These are phyloP conservation scores for Sarcophaga carnaria DNA, from an alignment of 2,888 invertebrate genomes.

Conservation along the genomic window DNA sequence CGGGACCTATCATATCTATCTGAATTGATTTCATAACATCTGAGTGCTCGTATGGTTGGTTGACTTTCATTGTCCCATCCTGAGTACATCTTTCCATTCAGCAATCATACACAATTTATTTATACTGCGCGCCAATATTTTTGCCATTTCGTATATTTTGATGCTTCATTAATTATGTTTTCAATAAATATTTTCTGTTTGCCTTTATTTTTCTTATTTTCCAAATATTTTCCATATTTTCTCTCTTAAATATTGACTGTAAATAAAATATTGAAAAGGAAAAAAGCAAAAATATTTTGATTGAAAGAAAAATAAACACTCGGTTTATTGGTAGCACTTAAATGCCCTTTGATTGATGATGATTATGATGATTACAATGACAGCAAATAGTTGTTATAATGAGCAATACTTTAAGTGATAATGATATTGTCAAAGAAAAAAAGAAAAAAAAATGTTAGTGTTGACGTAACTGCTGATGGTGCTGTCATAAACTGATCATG, in stretches of 20 bases:
- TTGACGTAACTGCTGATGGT: neutral
- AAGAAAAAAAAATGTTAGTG: neutral
- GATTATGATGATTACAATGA: constrained; percentile 16
- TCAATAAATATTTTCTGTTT: neutral
- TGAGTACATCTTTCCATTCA: too few relatives aligned
- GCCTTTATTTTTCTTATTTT: neutral
- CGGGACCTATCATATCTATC: too few relatives aligned
- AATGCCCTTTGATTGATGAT: constrained; percentile 59
- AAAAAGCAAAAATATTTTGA: constrained; percentile 16
- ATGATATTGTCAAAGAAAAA: neutral
- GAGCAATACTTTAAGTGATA: neutral
- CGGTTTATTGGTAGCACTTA: constrained; percentile 24
- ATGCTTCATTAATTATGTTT: constrained; percentile 53
- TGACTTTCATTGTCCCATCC: too few relatives aligned
- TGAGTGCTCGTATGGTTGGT: too few relatives aligned
- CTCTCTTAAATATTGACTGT: neutral
- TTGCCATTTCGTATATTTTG: neutral
- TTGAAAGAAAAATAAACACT: constrained; percentile 24
- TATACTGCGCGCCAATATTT: constrained; percentile 8
- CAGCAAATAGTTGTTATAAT: constrained; percentile 12
- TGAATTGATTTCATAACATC: too few relatives aligned
- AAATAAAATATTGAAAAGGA: constrained; percentile 4
- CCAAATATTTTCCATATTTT: neutral
- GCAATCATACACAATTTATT: constrained; percentile 1
- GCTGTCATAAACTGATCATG: neutral